Percentiles rank a stretch among this genome's conserved stretches.
phyloP scores from a whole-genome alignment of 1,140 invertebrate genomes.

The Ericerus pela region DNA sequence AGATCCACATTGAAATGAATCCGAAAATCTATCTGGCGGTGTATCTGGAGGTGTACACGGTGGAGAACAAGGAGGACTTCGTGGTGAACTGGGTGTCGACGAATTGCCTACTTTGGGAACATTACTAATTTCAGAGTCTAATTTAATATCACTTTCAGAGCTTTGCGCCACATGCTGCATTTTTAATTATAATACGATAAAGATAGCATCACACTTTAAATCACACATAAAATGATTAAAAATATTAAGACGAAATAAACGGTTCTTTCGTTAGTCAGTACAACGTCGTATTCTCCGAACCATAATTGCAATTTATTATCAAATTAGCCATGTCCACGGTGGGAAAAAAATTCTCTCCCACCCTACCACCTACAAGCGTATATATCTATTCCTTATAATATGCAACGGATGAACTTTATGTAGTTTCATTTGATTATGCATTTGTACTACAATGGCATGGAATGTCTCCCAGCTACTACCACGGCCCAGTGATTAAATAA shows the following conservation, averaged over 20 bases:
- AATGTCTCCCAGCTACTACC: too few relatives aligned
- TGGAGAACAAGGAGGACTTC: slow-evolving; percentile 56
- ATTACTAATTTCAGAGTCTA: slow-evolving; percentile 54
- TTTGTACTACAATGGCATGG: too few relatives aligned
- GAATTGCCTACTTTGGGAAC: slow-evolving; percentile 42
- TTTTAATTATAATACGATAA: slow-evolving; percentile 49
- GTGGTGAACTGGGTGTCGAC: slow-evolving; percentile 44
- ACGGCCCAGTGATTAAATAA: too few relatives aligned
- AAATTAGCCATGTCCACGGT: slow-evolving; percentile 17
- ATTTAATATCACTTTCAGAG: slow-evolving; percentile 52
- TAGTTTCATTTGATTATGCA: not conserved
- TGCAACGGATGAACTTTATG: not conserved
- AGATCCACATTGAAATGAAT: slow-evolving; percentile 51
- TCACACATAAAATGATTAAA: slow-evolving; percentile 6
- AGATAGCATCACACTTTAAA: slow-evolving; percentile 27
- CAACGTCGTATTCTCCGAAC: slow-evolving; percentile 9
- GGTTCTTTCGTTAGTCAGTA: too few relatives aligned
- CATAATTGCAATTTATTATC: slow-evolving; percentile 12
- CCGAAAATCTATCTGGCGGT: slow-evolving; percentile 35
- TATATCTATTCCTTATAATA: not conserved
- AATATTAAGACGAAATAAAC: slow-evolving; percentile 1
- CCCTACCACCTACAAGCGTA: not conserved
- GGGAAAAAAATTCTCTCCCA: slow-evolving; percentile 16
- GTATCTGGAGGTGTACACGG: slow-evolving; percentile 57
- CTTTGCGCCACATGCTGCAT: slow-evolving; percentile 82